A percentile compares a stretch with the other conserved stretches of the same genome.
These are phyloP conservation scores for Aproaerema taeniolella DNA, from an alignment of 2,888 invertebrate species.

Conservation along the genomic window DNA sequence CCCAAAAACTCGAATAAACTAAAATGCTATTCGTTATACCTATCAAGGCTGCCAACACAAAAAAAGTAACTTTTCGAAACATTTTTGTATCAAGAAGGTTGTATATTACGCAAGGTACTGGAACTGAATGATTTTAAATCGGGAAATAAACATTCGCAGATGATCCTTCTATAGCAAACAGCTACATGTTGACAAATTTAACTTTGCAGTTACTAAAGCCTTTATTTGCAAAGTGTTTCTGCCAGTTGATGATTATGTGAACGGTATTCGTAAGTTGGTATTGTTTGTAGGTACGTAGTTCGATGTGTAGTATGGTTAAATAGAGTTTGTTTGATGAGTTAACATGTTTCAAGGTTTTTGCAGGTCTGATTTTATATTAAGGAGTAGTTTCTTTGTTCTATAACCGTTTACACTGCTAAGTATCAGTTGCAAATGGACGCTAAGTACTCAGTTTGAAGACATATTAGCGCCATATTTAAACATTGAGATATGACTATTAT, in stretches of 20 bases:
- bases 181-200: no score
- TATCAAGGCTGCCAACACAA: conserved; percentile 27
- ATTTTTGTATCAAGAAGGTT: conserved; percentile 15
- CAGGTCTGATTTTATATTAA: conserved; percentile 3
- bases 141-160: conserved; percentile 20
- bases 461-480: no score
- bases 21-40: conserved; percentile 25
- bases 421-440: no score
- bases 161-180: conserved; percentile 5
- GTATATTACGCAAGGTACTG: conserved; percentile 15
- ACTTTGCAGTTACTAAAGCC: no score
- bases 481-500: no score
- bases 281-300: neutral
- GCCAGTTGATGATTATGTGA: no score
- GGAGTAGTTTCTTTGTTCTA: neutral
- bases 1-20: conserved; percentile 61
- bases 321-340: conserved; percentile 30
- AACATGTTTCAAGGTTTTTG: conserved; percentile 31
- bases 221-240: no score
- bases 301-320: conserved; percentile 16
- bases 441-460: no score
- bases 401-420: no score
- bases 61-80: conserved; percentile 22
- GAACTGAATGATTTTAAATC: conserved; percentile 22
- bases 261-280: conserved; percentile 1